phyloP scores from a whole-genome alignment of 2,113 vertebrate species.

The Apeltes quadracus region DNA sequence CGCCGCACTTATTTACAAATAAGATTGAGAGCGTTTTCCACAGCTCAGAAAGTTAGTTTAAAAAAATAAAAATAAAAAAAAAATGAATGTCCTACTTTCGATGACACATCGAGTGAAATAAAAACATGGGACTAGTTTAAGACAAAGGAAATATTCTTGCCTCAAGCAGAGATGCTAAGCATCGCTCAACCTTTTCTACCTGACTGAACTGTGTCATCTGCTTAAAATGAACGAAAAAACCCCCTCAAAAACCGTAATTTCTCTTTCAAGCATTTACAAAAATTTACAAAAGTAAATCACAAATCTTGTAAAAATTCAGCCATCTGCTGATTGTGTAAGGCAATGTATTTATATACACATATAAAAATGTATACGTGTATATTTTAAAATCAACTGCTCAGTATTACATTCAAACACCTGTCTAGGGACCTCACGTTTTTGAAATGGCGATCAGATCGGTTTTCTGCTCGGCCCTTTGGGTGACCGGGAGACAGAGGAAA shows the following conservation, averaged over 20 bases:
- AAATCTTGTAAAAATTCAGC: constrained; percentile 78
- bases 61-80: background rate
- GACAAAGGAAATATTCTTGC: constrained; percentile 19
- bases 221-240: constrained; percentile 42
- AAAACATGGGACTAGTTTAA: constrained; percentile 9
- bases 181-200: constrained; percentile 44
- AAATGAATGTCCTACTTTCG: constrained; percentile 19
- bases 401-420: constrained; percentile 80
- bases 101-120: constrained; percentile 32
- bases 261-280: constrained; percentile 80
- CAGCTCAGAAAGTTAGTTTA: constrained; percentile 11
- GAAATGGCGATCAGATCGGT: constrained; percentile 36
- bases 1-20: constrained; percentile 26
- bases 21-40: constrained; percentile 11
- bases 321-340: constrained; percentile 75
- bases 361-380: constrained; percentile 12
- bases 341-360: constrained; percentile 43
- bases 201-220: constrained; percentile 24
- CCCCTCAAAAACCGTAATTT: constrained; percentile 62
- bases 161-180: constrained; percentile 36
- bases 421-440: constrained; percentile 60
- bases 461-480: constrained; percentile 37
- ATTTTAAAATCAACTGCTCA: constrained; percentile 67
- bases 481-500: constrained; percentile 40
- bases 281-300: constrained; percentile 80